Percentiles rank a stretch among this genome's conserved stretches.
phyloP scores from a whole-genome alignment of 2,888 invertebrate species.

The Rhagonycha fulva region DNA sequence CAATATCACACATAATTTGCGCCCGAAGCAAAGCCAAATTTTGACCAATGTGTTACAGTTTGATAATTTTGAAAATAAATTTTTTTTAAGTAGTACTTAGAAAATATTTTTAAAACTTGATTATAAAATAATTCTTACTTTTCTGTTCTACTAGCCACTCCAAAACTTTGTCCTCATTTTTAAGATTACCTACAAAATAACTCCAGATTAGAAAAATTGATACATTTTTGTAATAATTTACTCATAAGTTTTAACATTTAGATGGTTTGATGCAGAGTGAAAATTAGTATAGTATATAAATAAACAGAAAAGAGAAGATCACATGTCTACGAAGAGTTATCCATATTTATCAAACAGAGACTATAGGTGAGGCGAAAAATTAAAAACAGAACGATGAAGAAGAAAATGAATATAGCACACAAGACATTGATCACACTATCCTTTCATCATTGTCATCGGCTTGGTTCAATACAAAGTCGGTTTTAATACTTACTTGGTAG shows the following conservation, averaged over 20 bases:
- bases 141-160: conserved; percentile 95
- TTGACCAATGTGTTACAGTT: conserved; percentile 24
- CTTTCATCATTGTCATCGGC: background rate
- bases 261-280: background rate
- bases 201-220: conserved; percentile 17
- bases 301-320: background rate
- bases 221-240: background rate
- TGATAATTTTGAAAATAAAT: background rate
- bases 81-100: conserved; percentile 9
- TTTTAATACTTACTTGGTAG: background rate
- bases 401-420: background rate
- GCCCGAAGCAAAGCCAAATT: conserved; percentile 32
- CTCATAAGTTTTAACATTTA: background rate
- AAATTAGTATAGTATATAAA: background rate
- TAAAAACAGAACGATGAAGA: background rate
- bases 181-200: conserved; percentile 85
- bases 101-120: conserved; percentile 12
- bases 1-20: conserved; percentile 42
- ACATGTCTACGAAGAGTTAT: too few relatives aligned
- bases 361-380: too few relatives aligned
- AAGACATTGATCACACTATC: background rate
- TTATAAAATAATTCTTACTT: conserved; percentile 73
- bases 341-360: too few relatives aligned
- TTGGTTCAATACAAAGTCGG: background rate
- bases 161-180: conserved; percentile 92